phyloP scores from a whole-genome alignment of 2,888 invertebrate species.

The Hartigia nigra region DNA sequence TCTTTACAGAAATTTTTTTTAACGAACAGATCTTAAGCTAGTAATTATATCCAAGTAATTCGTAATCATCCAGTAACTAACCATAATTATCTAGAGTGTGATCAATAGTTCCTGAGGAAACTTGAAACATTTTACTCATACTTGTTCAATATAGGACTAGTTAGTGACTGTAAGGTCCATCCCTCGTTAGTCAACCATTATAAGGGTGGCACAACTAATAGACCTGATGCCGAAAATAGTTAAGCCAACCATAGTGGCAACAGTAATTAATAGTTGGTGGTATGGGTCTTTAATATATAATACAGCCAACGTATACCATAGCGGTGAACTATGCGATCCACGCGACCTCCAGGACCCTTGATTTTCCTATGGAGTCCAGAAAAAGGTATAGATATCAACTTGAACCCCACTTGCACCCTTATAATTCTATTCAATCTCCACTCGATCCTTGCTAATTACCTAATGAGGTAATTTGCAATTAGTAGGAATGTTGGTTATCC shows the following conservation, averaged over 20 bases:
- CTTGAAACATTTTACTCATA: not conserved
- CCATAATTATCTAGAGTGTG: not conserved
- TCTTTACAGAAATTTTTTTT: not conserved
- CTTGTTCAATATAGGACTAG: not conserved
- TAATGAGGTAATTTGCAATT: not conserved
- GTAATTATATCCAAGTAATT: not conserved
- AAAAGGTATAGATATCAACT: conserved; percentile 3
- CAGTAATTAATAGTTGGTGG: conserved; percentile 4
- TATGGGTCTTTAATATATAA: conserved; percentile 3
- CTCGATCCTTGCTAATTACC: not conserved
- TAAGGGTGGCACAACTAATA: not conserved
- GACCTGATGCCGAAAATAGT: conserved; percentile 6
- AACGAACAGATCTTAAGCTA: not conserved
- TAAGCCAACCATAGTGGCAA: not conserved
- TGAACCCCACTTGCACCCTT: not conserved
- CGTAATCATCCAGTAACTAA: not conserved
- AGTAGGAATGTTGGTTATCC: not conserved
- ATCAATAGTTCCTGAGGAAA: not conserved
- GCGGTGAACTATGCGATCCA: not conserved
- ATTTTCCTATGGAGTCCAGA: not conserved
- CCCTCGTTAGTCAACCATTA: conserved; percentile 4
- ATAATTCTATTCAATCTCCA: not conserved
- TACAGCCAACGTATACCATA: not conserved
- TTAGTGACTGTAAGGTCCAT: not conserved
- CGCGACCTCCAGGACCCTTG: not conserved